Base-by-base conservation (phyloP, 1,140 invertebrate species). In the Pseudomyrmex gracilis region DNA sequence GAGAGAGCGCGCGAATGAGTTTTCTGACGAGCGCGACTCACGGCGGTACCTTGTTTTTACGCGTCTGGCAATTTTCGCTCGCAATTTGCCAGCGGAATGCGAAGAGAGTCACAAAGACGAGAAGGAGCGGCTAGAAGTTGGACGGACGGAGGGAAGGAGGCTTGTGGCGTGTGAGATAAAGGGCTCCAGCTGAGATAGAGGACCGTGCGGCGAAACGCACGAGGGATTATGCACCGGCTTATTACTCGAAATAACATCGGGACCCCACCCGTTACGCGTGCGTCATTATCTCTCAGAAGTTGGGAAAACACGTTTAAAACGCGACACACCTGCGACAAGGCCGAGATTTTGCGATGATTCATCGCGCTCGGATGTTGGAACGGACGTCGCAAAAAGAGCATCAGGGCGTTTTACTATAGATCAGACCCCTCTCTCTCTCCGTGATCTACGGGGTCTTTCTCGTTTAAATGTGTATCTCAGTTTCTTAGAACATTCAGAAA, bases 221-320 rank as follows among this genome's bases (percentile, higher is more conserved):
- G 63, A 77, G 57, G 74, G 17, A 57, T 78, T 47, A 47, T 51
- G 17, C 66, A 64, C 43, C 43, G 47, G 49, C 61, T 77, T 67
- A 55, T 68, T 68, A 55, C 51, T 78, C 43, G 63, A 78, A 68
- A 78, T 78, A 78, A 57, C 63, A 22, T 13, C 43, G 15, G 24
- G 49, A 47, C 34, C 17, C 13, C 55, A 13, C 20, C 7, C 5
- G 34, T 8, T 9, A 55, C 13, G 10, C n/a, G 20, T 45, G 68
- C 15, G 20, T 78, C 63, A 68, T 67, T 77, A 77, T 68, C 63
- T 68, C 57, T 67, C 43, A 55, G 13, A 78, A 55, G 20, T 57
- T 10, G 5, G 13, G 17, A 4, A 77, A 66, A 55, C 17, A 49
- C 49, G 17, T 45, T 45, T 7, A 34, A 57, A 78, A 68, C 60